phyloP scores from a whole-genome alignment of 64 coral and sea anemone species.

The Dendrophyllia cribrosa region DNA sequence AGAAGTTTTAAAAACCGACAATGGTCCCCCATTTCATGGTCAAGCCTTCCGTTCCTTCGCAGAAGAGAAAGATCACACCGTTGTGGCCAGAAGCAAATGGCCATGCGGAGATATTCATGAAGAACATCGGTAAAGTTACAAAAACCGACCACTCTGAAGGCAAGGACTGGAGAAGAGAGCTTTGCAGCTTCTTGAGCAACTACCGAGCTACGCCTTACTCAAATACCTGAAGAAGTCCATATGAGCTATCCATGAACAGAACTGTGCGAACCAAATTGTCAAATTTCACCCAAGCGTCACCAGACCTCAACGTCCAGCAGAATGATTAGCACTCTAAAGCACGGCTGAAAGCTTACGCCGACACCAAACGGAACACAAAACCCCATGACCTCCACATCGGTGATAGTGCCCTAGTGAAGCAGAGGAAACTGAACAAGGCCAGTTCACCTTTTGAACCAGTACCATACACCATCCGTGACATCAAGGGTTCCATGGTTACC shows the following conservation, averaged over 20 bases:
- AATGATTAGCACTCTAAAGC: background rate
- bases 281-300: background rate
- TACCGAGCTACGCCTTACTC: background rate
- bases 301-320: background rate
- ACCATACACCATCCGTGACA: background rate
- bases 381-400: background rate
- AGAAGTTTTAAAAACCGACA: constrained; percentile 34
- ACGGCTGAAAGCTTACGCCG: background rate
- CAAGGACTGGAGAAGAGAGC: constrained; percentile 39
- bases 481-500: background rate
- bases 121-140: constrained; percentile 31
- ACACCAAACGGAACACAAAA: background rate
- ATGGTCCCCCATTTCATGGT: constrained; percentile 51
- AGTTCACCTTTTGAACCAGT: background rate
- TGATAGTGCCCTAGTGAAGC: background rate
- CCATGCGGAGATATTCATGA: constrained; percentile 38
- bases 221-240: background rate
- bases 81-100: constrained; percentile 55
- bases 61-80: constrained; percentile 19
- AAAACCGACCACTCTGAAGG: background rate
- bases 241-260: background rate
- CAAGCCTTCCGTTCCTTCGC: background rate
- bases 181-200: background rate
- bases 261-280: background rate
- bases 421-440: background rate